Conservation (phyloP, 2,113 vertebrate species). For the Vidua macroura region DNA sequence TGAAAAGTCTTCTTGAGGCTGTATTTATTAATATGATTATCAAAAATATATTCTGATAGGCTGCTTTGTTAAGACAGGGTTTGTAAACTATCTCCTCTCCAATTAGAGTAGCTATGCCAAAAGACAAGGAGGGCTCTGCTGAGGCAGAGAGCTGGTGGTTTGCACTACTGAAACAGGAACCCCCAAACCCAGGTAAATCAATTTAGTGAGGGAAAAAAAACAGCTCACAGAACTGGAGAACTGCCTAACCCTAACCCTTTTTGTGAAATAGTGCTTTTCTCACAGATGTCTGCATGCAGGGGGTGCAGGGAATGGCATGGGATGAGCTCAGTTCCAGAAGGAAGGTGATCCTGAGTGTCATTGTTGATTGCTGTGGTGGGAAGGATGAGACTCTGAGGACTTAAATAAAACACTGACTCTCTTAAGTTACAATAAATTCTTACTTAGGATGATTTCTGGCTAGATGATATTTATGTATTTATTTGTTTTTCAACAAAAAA, state of each 20-base stretch:
- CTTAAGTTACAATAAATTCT: neutral
- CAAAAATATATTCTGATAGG: neutral
- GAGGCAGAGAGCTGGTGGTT: neutral
- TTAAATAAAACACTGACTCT: neutral
- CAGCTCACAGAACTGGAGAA: neutral
- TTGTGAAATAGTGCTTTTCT: neutral
- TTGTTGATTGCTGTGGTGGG: neutral
- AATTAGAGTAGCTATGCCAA: neutral
- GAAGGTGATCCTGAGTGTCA: neutral
- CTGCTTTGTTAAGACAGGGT: neutral
- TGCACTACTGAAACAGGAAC: neutral
- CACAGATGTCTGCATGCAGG: neutral
- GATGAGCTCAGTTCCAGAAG: neutral
- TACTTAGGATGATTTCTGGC: neutral
- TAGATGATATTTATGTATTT: neutral
- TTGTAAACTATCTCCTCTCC: neutral
- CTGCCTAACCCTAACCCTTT: neutral
- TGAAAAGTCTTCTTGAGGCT: neutral
- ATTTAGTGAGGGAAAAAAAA: accelerated
- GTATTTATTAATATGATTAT: neutral
- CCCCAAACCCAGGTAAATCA: neutral
- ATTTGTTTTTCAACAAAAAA: neutral
- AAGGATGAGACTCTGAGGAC: neutral
- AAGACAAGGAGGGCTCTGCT: neutral
- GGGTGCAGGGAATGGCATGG: neutral